These are phyloP conservation scores for Petrocephalus zakoni DNA, from an alignment of 2,113 vertebrate genomes.

Conservation along the genomic window DNA sequence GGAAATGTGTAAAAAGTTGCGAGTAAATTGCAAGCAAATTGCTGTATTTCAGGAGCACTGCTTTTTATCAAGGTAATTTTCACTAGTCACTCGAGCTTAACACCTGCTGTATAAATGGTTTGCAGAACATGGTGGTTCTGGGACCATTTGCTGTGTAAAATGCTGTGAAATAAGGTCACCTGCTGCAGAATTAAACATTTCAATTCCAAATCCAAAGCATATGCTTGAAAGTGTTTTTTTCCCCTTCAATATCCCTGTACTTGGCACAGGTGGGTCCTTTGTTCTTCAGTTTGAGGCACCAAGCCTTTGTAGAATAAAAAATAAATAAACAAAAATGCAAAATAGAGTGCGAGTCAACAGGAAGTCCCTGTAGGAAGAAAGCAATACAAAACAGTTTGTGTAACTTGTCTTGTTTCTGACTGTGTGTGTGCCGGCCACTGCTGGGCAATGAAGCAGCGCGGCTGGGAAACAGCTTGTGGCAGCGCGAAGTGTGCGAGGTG, in stretches of 20 bases:
- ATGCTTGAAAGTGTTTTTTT: not conserved
- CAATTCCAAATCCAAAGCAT: not conserved
- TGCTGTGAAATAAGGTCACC: conserved; percentile 1
- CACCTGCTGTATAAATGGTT: not conserved
- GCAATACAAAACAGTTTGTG: conserved; percentile 17
- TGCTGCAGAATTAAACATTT: conserved; percentile 9
- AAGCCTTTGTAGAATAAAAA: not conserved
- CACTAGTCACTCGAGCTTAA: not conserved
- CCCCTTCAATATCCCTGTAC: not conserved
- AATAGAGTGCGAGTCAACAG: conserved; percentile 6
- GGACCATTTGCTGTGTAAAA: not conserved
- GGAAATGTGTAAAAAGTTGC: not conserved
- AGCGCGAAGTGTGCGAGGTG: conserved; percentile 48
- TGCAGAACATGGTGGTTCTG: not conserved
- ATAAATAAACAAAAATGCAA: not conserved
- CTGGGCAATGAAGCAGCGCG: conserved; percentile 15
- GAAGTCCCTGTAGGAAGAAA: conserved; percentile 9
- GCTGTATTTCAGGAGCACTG: not conserved
- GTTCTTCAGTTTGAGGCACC: not conserved
- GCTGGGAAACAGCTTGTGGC: conserved; percentile 47
- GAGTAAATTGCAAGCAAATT: not conserved
- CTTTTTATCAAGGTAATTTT: not conserved
- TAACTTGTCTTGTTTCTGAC: not conserved
- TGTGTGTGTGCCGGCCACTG: conserved; percentile 7
- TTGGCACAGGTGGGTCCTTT: not conserved